Base-by-base conservation (phyloP, 2,113 vertebrate species). In the Sinocyclocheilus grahami region DNA sequence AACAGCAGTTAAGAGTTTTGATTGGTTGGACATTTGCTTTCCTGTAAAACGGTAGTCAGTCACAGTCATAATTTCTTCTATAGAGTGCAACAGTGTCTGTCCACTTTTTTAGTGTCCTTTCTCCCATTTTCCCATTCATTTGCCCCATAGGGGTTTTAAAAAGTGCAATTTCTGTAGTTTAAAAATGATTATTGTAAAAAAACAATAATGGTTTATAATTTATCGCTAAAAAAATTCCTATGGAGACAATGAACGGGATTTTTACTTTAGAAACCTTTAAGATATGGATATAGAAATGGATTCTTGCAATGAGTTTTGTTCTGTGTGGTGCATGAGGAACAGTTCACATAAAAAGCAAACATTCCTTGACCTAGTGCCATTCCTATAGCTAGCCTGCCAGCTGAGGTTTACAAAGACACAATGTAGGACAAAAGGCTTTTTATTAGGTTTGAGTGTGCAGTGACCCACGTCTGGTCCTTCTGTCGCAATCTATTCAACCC, bases 21-120 rank as follows among this genome's bases (percentile, higher is more conserved):
- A 51, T 76, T 76, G 46, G 42, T 51, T 27, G 39, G 22, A 76
- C n/a, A 76, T 76, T 76, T 76, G n/a, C 12, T 24, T 14, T 76
- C 11, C 22, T 48, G 5, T 48, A 76, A 74, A 76, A 76, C 2
- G 1, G 22, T 51, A 33, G 27, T 16, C 30, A 71, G 9, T 71
- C 30, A 69, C 14, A 71, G 67, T 71, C 30, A 30, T 37, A 1
- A 37, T 33, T 69, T 20, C 14, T 69, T 8, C 27, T 16, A 33
- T 33, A 67, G 13, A 33, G 27, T 6, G 30, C 30, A 69, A 69
- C 67, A 69, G 30, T 69, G 30, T 18, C 14, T 16, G 5, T 7
- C 65, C 14, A 18, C 30, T 20, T 69, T 69, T 33, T 33, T 30
- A 33, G 13, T 18, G 5, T 16, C 27, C 13, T 69, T 33, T 65